Conservation (phyloP, 1,140 invertebrate species). For the Dendrolimus punctatus region DNA sequence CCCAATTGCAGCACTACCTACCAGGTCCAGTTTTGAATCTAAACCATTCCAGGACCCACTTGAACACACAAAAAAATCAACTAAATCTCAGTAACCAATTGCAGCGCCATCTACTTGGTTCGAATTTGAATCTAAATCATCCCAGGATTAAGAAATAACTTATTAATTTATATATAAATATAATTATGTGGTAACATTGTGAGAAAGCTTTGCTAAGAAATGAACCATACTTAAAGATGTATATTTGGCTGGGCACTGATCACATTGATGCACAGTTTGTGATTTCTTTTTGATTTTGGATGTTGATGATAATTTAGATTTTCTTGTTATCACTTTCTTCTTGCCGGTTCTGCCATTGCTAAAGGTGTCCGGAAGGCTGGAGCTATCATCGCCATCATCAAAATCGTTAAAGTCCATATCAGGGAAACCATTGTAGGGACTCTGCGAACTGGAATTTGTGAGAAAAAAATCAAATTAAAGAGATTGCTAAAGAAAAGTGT, state of each 20-base stretch:
- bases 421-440: conserved; percentile 27
- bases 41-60: too few relatives aligned
- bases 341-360: conserved; percentile 26
- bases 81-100: too few relatives aligned
- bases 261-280: conserved; percentile 48
- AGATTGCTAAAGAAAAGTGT: not conserved
- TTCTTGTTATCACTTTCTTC: conserved; percentile 25
- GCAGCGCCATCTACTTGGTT: too few relatives aligned
- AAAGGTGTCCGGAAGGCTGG: conserved; percentile 25
- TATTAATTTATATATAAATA: too few relatives aligned
- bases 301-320: conserved; percentile 7
- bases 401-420: conserved; percentile 35
- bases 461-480: not conserved
- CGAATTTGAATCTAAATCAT: too few relatives aligned
- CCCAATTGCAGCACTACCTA: too few relatives aligned
- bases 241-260: conserved; percentile 54
- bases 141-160: not conserved
- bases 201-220: too few relatives aligned
- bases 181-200: too few relatives aligned
- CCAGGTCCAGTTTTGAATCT: too few relatives aligned
- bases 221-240: conserved; percentile 38
- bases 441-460: conserved; percentile 32
- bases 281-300: conserved; percentile 27
- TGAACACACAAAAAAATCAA: too few relatives aligned
- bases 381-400: conserved; percentile 34